Evolutionary conservation across 2,888 invertebrate species (phyloP), one percentile per base, ranked within the genome.

Genomic region (Lasioglossum calceatum): DNA sequence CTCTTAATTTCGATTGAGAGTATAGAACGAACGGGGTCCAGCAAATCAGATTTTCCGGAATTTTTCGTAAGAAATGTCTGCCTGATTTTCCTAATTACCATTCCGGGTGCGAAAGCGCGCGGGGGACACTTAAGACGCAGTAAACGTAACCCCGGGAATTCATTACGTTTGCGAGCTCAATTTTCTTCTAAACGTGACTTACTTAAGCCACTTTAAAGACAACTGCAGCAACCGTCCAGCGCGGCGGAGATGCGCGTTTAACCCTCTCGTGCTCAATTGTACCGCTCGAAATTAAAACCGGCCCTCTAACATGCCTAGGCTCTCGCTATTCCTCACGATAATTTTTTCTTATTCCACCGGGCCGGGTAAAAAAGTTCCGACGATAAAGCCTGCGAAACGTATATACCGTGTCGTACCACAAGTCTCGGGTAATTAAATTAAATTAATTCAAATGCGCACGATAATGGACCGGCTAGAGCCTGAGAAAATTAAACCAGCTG

Each of bases 171-270:
- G 39, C 75, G 19, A 61, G 84, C 77, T 78, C 82, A 78, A 82
- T 85, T 85, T 64, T 64, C 83, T 72, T 76, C 75, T 76, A 85
- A 85, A 85, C 83, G 83, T 83, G 85, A 79, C 85, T 85, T 83
- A 83, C 85, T 85, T 83, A 83, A 85, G 79, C 85, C 71, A 75
- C 85, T 83, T 85, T 79, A 85, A 85, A 85, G 83, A 83, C 85
- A 85, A 85, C 83, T 82, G 82, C 74, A n/a, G 39, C 82, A 84
- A 82, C 74, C 61, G 61, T 5, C 16, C 47, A 16, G 47, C 47
- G 47, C 16, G 77, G 70, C 54, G 74, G 70, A 71, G 83, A 82
- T 78, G 78, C 83, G 58, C 85, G 61, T 79, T 72, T 42, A 83
- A 50, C 82, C 75, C 70, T 75, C 73, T 44, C 75, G n/a, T 78